Evolutionary conservation across 1,140 invertebrate species (phyloP).

Genomic region (Choristoneura fumiferana): DNA sequence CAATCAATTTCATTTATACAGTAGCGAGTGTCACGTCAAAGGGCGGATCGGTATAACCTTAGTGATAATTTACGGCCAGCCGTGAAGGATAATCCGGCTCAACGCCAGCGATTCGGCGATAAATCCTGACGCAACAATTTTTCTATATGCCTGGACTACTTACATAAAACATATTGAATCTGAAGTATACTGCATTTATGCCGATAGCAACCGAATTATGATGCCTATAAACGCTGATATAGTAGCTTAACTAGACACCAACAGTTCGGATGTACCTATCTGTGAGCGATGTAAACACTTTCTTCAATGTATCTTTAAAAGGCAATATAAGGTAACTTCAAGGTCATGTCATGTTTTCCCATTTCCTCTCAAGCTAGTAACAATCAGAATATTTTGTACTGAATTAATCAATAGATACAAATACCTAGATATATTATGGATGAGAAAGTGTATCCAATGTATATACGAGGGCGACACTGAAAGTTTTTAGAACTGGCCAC

Average conservation of each 20-base stretch:
- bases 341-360: too few species aligned
- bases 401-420: too few species aligned
- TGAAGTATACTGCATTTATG: neutral
- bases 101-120: constrained; percentile 35
- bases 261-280: neutral
- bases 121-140: constrained; percentile 37
- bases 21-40: constrained; percentile 12
- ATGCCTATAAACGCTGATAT: neutral
- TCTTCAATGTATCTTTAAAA: too few species aligned
- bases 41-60: constrained; percentile 24
- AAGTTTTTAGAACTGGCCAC: too few species aligned
- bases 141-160: constrained; percentile 28
- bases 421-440: too few species aligned
- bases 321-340: too few species aligned
- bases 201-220: neutral
- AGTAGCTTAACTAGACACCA: neutral
- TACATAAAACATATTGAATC: neutral
- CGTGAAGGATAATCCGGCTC: constrained; percentile 39
- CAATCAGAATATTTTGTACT: too few species aligned
- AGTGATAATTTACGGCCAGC: constrained; percentile 36
- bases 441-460: too few species aligned
- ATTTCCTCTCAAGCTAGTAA: too few species aligned
- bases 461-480: too few species aligned
- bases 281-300: too few species aligned
- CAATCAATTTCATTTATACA: neutral